phyloP scores from a whole-genome alignment of 2,797 vertebrate species.

The Sebastes elongatus region DNA sequence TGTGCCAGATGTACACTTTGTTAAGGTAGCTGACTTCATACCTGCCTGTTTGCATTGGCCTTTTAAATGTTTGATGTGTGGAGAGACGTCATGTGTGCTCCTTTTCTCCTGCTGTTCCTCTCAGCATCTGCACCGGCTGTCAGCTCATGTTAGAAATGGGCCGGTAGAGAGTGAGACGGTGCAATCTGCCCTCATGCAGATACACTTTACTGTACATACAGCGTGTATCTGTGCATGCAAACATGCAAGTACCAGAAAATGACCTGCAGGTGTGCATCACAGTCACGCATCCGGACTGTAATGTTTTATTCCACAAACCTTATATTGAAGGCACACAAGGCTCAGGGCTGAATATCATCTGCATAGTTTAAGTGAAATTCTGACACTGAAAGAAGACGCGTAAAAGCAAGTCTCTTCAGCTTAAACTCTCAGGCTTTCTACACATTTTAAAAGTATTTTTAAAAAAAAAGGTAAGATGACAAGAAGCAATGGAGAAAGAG shows the following conservation, averaged over 20 bases:
- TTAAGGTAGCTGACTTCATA: slow-evolving; percentile 4
- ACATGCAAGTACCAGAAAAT: not conserved
- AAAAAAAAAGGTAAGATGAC: not conserved
- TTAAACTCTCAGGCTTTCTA: not conserved
- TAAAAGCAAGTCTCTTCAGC: not conserved
- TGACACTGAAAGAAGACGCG: not conserved
- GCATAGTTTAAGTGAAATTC: not conserved
- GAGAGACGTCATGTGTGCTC: slow-evolving; percentile 35
- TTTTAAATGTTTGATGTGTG: slow-evolving; percentile 76
- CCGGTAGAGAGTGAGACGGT: not conserved
- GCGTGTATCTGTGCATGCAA: not conserved
- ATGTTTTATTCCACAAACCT: not conserved
- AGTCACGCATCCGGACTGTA: not conserved
- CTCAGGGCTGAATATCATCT: not conserved
- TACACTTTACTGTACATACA: not conserved
- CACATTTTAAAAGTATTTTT: not conserved
- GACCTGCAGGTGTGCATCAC: not conserved
- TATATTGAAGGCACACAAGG: not conserved
- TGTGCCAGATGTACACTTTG: slow-evolving; percentile 27
- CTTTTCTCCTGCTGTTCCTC: slow-evolving; percentile 43
- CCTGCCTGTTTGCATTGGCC: slow-evolving; percentile 22
- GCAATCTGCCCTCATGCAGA: not conserved
- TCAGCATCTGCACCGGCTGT: slow-evolving; percentile 40
- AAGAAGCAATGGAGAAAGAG: not conserved
- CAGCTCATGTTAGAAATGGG: slow-evolving; percentile 38